phyloP scores from a whole-genome alignment of 1,140 invertebrate species.

The Nylanderia fulva region DNA sequence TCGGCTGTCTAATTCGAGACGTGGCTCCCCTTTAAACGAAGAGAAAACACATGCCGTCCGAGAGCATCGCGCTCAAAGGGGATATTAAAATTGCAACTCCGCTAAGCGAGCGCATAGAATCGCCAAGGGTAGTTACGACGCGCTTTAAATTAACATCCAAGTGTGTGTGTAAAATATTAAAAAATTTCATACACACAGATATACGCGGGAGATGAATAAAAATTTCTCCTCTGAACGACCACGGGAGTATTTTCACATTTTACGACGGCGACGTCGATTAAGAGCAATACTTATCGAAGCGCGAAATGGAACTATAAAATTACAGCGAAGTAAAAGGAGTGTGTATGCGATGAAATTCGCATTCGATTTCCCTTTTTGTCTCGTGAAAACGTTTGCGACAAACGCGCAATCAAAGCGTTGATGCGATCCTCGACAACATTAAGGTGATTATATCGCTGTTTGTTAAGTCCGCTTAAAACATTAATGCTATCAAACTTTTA shows the following conservation, averaged over 20 bases:
- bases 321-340: conserved; percentile 1
- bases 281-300: conserved; percentile 11
- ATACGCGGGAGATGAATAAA: background rate
- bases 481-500: conserved; percentile 27
- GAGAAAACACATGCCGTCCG: background rate
- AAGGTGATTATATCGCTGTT: conserved; percentile 17
- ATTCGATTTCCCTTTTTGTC: background rate
- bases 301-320: background rate
- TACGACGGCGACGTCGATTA: background rate
- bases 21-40: conserved; percentile 30
- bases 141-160: background rate
- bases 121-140: background rate
- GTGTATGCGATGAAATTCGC: conserved; percentile 16
- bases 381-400: background rate
- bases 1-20: conserved; percentile 51
- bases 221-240: background rate
- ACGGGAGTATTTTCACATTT: background rate
- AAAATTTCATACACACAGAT: background rate
- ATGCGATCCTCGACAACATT: conserved; percentile 2
- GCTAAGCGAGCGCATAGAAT: too few species aligned
- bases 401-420: background rate
- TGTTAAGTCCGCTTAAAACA: conserved; percentile 27
- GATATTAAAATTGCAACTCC: conserved; percentile 35
- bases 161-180: background rate
- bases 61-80: background rate